phyloP scores from a whole-genome alignment of 1,140 invertebrate genomes.

The Hypothenemus hampei region DNA sequence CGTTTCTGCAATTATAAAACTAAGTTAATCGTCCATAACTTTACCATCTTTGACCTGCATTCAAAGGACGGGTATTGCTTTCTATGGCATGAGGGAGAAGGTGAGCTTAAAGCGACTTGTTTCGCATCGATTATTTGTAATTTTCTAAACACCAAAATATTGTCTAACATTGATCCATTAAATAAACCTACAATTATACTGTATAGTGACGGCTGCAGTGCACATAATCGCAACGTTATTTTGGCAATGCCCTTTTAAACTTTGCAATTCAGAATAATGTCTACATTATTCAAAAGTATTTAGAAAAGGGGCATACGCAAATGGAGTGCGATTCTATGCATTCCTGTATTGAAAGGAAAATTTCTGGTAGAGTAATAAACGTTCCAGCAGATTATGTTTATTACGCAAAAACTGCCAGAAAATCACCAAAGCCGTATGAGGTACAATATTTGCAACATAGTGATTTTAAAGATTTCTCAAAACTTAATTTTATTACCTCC shows the following conservation, averaged over 20 bases:
- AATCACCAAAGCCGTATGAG: slow-evolving; percentile 12
- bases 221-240: slow-evolving; percentile 26
- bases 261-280: slow-evolving; percentile 15
- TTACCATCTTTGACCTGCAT: slow-evolving; percentile 15
- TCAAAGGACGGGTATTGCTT: slow-evolving; percentile 14
- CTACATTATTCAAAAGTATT: slow-evolving; percentile 20
- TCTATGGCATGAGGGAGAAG: slow-evolving; percentile 24
- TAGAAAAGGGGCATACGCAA: slow-evolving; percentile 27
- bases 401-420: not conserved
- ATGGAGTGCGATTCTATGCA: slow-evolving; percentile 21
- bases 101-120: slow-evolving; percentile 5
- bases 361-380: slow-evolving; percentile 12
- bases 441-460: slow-evolving; percentile 13
- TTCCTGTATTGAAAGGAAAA: slow-evolving; percentile 11
- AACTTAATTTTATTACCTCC: slow-evolving; percentile 14
- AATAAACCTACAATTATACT: slow-evolving; percentile 9
- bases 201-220: slow-evolving; percentile 18
- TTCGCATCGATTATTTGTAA: slow-evolving; percentile 18
- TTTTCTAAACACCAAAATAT: slow-evolving; percentile 9
- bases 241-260: slow-evolving; percentile 23
- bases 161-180: slow-evolving; percentile 1
- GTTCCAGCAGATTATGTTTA: slow-evolving; percentile 24
- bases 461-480: slow-evolving; percentile 14
- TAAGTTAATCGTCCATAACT: slow-evolving; percentile 22
- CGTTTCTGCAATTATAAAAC: slow-evolving; percentile 20